Evolutionary conservation across 2,888 invertebrate genomes (phyloP).

Genomic region (Agrotis puta): DNA sequence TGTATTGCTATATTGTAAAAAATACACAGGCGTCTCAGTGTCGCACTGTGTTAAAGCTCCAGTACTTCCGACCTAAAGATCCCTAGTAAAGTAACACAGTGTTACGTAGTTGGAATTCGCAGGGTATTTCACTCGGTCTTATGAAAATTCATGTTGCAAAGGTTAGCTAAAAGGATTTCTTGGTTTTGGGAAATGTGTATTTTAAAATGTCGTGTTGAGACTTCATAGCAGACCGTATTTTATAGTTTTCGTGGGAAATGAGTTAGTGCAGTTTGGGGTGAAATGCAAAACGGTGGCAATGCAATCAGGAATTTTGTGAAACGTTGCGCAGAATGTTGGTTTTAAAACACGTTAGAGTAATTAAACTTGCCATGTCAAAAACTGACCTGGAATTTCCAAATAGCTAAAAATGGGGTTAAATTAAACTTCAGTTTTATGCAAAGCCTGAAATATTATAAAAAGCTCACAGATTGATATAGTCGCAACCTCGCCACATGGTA

Average conservation of each 20-base stretch:
- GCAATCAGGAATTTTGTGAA: slow-evolving; percentile 47
- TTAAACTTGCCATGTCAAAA: not conserved
- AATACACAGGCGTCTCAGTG: slow-evolving; percentile 50
- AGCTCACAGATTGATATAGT: not conserved
- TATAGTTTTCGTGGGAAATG: slow-evolving; percentile 56
- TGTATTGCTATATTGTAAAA: slow-evolving; percentile 59
- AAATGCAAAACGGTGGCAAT: slow-evolving; percentile 51
- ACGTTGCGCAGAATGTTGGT: slow-evolving; percentile 35
- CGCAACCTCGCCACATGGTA: not conserved
- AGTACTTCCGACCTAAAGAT: slow-evolving; percentile 36
- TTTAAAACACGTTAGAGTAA: slow-evolving; percentile 30
- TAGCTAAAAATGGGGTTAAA: not conserved
- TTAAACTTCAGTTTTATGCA: not conserved
- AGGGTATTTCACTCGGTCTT: slow-evolving; percentile 55
- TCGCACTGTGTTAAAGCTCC: slow-evolving; percentile 45
- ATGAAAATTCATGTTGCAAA: slow-evolving; percentile 68
- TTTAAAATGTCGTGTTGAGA: slow-evolving; percentile 67
- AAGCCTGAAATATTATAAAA: not conserved
- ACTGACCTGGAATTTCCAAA: slow-evolving; percentile 6
- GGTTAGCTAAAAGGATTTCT: slow-evolving; percentile 69
- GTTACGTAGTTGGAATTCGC: slow-evolving; percentile 57
- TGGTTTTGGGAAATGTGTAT: slow-evolving; percentile 66
- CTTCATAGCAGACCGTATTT: slow-evolving; percentile 56
- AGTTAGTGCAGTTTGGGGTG: slow-evolving; percentile 55
- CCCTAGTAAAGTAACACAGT: slow-evolving; percentile 51